These are phyloP conservation scores for Tineola bisselliella DNA, from an alignment of 2,888 invertebrate genomes.

Conservation along the genomic window DNA sequence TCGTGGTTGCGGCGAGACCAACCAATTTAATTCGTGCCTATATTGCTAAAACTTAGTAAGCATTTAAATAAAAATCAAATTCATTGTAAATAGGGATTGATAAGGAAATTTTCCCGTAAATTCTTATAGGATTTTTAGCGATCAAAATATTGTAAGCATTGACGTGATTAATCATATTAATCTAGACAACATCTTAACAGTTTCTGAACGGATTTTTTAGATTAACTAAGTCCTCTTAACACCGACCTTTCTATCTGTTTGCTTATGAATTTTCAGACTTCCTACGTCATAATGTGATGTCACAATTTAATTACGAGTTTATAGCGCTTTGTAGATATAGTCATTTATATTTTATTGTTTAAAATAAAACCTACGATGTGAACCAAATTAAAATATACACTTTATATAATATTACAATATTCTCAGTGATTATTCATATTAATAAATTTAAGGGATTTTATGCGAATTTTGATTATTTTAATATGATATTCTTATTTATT, in stretches of 20 bases:
- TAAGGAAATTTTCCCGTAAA: not conserved
- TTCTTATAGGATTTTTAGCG: not conserved
- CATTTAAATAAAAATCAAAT: no score
- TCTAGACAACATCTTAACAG: constrained; percentile 45
- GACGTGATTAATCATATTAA: constrained; percentile 55
- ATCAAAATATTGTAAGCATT: not conserved
- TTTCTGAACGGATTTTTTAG: constrained; percentile 45
- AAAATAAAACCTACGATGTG: no score
- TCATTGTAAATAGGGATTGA: not conserved
- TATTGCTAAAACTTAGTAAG: no score
- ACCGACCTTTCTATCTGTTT: constrained; percentile 23
- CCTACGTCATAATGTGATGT: constrained; percentile 1
- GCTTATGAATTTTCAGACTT: constrained; percentile 30
- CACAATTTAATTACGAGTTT: not conserved
- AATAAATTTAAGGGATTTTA: no score
- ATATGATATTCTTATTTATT: no score
- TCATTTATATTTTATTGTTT: no score
- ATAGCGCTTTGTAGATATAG: not conserved
- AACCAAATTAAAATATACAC: no score
- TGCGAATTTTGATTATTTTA: no score
- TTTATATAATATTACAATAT: no score
- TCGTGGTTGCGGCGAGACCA: no score
- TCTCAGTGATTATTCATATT: no score
- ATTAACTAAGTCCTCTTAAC: constrained; percentile 35
- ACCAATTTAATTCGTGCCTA: no score